Base-by-base conservation (phyloP, 2,888 invertebrate species). In the Euspilapteryx auroguttella region DNA sequence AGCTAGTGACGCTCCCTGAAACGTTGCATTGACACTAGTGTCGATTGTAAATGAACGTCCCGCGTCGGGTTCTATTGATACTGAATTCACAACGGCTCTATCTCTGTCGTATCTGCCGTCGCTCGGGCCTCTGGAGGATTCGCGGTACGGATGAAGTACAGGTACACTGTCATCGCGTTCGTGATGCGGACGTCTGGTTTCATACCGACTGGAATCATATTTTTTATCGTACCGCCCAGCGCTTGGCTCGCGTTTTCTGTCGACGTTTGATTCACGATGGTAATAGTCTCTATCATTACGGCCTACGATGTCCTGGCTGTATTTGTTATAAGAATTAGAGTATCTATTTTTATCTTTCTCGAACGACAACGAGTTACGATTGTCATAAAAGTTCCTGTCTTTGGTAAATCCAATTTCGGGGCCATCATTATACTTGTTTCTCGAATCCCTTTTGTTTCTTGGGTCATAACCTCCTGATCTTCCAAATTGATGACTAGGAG, bases 21-120 rank as follows among this genome's bases (percentile, higher is more conserved):
- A 71, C 15, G 65, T 63, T 27, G 49, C 44, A 28, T 55, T 59
- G 8, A 65, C 49, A 39, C 66, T 71, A 3, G 65, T 69, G 33
- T 75, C 61, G 37, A 71, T 73, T 11, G 43, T 50, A 35, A 71
- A 64, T n/a, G 58, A 47, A 12, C 47, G 47, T 2, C 61, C 58
- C 4, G 43, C 36, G 25, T 55, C 41, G 4, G 48, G 39, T 38
- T 57, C 45, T 2, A 62, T 46, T 3, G 54, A 55, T 25, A 57
- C 32, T 6, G 17, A 17, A 8, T 17, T 17, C 5, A 17, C 5
- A 6, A 8, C 5, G 5, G 5, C 17, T 8, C 17, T 17, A 24
- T 47, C 48, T 31, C 34, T 43, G 12, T 33, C 29, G 2, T 33
- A 31, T 28, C 38, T 43, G 14, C 44, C 40, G 10, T 34, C 35